Percentiles rank a stretch among this genome's conserved stretches.
phyloP scores from a whole-genome alignment of 2,797 vertebrate species.

The Rhynchotus rufescens region DNA sequence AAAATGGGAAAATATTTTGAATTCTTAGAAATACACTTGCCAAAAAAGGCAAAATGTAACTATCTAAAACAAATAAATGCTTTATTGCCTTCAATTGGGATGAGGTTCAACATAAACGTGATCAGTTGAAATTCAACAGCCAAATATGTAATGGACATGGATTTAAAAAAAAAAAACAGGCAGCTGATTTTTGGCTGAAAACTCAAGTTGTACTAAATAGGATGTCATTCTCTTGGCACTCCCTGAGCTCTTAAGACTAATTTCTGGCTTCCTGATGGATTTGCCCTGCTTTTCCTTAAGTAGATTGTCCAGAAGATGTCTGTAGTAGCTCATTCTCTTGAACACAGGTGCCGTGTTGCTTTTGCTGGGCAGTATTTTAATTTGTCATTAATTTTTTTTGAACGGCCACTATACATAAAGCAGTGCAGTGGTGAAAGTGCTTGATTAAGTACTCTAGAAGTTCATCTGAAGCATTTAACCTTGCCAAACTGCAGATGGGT shows the following conservation, averaged over 20 bases:
- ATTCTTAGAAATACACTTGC: slow-evolving; percentile 48
- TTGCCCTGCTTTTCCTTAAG: not conserved
- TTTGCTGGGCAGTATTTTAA: slow-evolving; percentile 38
- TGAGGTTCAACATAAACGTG: not conserved
- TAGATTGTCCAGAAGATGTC: slow-evolving; percentile 3
- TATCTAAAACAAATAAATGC: not conserved
- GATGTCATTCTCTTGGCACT: not conserved
- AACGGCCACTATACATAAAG: rapidly evolving
- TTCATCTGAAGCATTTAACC: not conserved
- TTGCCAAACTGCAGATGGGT: not conserved
- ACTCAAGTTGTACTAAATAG: slow-evolving; percentile 1
- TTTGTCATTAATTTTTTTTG: not conserved
- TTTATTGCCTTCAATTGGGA: slow-evolving; percentile 33
- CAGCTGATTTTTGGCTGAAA: slow-evolving; percentile 40
- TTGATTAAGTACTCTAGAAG: not conserved
- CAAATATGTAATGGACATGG: not conserved
- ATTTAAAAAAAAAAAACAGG: not conserved
- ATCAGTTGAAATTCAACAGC: slow-evolving; percentile 12
- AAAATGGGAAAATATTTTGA: slow-evolving; percentile 49
- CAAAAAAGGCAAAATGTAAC: slow-evolving; percentile 25
- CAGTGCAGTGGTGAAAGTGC: not conserved
- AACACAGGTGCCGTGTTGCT: slow-evolving; percentile 24
- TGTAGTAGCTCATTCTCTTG: not conserved
- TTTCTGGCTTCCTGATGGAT: slow-evolving; percentile 46
- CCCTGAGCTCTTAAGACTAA: slow-evolving; percentile 16